Base-by-base conservation (phyloP, 2,797 vertebrate genomes). In the Myiotriccus ornatus region DNA sequence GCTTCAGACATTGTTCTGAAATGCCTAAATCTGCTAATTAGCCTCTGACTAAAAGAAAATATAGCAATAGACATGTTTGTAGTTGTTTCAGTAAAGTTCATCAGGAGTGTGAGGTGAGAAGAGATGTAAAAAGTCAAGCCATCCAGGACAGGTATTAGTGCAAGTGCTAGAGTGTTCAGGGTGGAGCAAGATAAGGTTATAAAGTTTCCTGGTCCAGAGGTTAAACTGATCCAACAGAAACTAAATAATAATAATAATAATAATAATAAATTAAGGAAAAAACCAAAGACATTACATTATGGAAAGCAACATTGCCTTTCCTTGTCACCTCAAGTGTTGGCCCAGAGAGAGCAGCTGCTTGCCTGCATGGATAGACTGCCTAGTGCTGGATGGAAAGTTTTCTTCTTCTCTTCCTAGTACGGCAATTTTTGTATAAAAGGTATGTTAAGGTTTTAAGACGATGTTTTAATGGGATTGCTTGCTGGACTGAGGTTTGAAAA, bases 371-470 rank as follows among this genome's bases (percentile, higher is more conserved):
- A 56, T 14, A 65, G 21, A 55, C 39, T 76, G 24, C 39, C 50
- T 22, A 22, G 19, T 25, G 18, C 16, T 47, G 30, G 34, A 43
- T 2, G 2, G 23, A 47, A 74, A 77, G 46, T 57, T 78, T 91
- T 70, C 64, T 89, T 79, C 41, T 71, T 16, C 39, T 84, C 15
- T 74, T 70, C 27, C 60, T 70, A 63, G n/a, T 12, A 41, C 3
- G 28, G 27, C 20, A 85, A 13, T 74, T 89, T 89, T 85, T 62
- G 5, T 68, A 50, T 50, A 30, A 83, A 80, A 88, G 39, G 17
- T 25, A 47, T 44, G 71, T 84, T 41, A 80, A 84, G 49, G 52
- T 90, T 89, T 92, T 73, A 81, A 89, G 68, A 63, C 20, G 21
- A 23, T 0, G 0, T 88, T 88, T 86, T 78, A 90, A 81, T 43